Evolutionary conservation across 2,888 invertebrate genomes (phyloP).

Genomic region (Fragum whitleyi): DNA sequence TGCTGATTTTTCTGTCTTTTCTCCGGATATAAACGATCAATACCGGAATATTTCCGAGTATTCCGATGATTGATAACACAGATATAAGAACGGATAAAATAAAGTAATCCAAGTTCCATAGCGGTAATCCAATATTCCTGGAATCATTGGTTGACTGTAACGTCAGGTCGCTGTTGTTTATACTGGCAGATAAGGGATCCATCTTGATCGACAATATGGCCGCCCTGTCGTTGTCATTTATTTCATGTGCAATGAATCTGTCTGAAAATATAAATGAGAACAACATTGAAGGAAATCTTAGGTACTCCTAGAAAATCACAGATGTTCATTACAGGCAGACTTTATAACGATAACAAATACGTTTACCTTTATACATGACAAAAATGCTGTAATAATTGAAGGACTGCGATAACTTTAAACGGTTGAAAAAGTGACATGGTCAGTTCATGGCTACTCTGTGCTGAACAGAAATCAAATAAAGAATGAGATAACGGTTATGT

Average conservation of each 20-base stretch:
- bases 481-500: too few species aligned
- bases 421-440: too few species aligned
- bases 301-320: too few species aligned
- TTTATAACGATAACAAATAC: too few species aligned
- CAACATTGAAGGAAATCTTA: neutral
- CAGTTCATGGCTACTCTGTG: too few species aligned
- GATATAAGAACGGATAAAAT: constrained; percentile 63
- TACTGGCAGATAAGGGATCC: neutral
- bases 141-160: neutral
- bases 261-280: neutral
- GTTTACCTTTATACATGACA: too few species aligned
- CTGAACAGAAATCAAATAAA: too few species aligned
- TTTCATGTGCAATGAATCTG: neutral
- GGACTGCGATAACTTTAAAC: too few species aligned
- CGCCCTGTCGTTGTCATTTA: neutral
- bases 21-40: constrained; percentile 71
- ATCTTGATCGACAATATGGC: neutral
- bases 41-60: constrained; percentile 73
- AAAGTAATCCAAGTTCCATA: constrained; percentile 58
- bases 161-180: constrained; percentile 14
- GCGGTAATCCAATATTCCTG: neutral
- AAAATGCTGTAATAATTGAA: too few species aligned
- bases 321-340: too few species aligned
- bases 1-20: constrained; percentile 67
- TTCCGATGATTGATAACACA: constrained; percentile 68